Evolutionary conservation across 2,888 invertebrate species (phyloP).

Genomic region (Mimumesa dahlbomi): DNA sequence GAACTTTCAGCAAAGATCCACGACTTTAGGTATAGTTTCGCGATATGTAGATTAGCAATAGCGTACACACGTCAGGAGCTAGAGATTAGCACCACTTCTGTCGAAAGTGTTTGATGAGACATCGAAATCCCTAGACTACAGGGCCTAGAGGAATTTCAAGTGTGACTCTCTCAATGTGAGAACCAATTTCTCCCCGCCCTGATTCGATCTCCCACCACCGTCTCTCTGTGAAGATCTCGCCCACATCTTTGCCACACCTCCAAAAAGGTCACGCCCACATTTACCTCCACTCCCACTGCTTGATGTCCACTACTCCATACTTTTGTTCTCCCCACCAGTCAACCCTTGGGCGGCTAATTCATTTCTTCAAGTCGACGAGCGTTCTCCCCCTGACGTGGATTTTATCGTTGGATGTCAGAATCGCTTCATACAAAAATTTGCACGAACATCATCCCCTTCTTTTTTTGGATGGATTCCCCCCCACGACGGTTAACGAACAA

Average conservation of each 20-base stretch:
- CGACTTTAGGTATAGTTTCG: no score
- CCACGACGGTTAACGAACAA: slow-evolving; percentile 67
- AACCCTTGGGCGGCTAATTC: slow-evolving; percentile 66
- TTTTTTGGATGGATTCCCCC: slow-evolving; percentile 31
- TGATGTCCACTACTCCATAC: slow-evolving; percentile 65
- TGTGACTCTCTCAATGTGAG: no score
- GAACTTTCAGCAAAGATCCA: no score
- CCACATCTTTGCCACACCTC: slow-evolving; percentile 54
- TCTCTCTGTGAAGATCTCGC: slow-evolving; percentile 29
- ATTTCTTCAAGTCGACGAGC: slow-evolving; percentile 72
- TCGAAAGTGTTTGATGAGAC: no score
- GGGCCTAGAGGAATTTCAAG: no score
- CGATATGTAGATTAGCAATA: no score
- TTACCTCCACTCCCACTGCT: slow-evolving; percentile 39
- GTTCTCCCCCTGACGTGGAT: slow-evolving; percentile 58
- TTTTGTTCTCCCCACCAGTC: slow-evolving; percentile 63
- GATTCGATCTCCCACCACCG: slow-evolving; percentile 36
- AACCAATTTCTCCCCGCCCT: slow-evolving; percentile 52
- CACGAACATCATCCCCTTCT: slow-evolving; percentile 49
- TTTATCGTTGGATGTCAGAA: slow-evolving; percentile 71
- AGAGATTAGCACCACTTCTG: no score
- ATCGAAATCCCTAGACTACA: no score
- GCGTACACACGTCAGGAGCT: no score
- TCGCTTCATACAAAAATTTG: slow-evolving; percentile 77
- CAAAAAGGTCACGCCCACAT: slow-evolving; percentile 33